Evolutionary conservation across 2,888 invertebrate species (phyloP), one percentile per base, ranked within the genome.

Genomic region (Pseudoips prasinana): DNA sequence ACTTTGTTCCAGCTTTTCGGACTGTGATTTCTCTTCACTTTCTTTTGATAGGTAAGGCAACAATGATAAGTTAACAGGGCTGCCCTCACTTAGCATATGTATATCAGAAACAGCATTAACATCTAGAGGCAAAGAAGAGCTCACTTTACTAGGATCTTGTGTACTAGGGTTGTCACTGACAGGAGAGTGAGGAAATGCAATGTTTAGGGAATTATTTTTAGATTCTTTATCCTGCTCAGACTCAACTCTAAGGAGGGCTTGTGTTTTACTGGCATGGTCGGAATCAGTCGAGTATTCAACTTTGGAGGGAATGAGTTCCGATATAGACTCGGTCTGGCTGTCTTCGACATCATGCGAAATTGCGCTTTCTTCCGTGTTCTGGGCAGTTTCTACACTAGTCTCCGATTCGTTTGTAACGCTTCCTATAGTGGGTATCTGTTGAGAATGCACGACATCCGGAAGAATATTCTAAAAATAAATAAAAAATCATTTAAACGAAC

Each of bases 401-500:
- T 64, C 69, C 42, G 62, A 59, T 52, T 68, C 73, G 36, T 60
- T 63, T 57, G 61, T 64, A 45, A 57, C 70, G 53, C 62, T 64
- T 61, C 58, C 83, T 65, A 70, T 44, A 53, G 74, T 62, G 62
- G 71, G 64, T 68, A 81, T 80, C 74, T 81, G 85, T 78, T 87
- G 85, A 64, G 81, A 82, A 83, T 88, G 80, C 64, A 87, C 87
- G 72, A 88, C 86, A 81, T 88, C 87, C 87, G 87, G 87, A 80
- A 88, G 87, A 77, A 81, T 69, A 58, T 78, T 85, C 87, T 88
- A 88, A 86, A 88, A 88, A 87, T 86, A 87, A 81, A 82, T 72
- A 77, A 79, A 75, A 74, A 76, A 5, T 3, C 14, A 5, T 14
- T 14, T 14, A 14, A 5, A 14, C 14, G 14, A 14, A 14, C 3